phyloP scores from a whole-genome alignment of 1,140 invertebrate genomes.

The Zaprionus tsacasi region DNA sequence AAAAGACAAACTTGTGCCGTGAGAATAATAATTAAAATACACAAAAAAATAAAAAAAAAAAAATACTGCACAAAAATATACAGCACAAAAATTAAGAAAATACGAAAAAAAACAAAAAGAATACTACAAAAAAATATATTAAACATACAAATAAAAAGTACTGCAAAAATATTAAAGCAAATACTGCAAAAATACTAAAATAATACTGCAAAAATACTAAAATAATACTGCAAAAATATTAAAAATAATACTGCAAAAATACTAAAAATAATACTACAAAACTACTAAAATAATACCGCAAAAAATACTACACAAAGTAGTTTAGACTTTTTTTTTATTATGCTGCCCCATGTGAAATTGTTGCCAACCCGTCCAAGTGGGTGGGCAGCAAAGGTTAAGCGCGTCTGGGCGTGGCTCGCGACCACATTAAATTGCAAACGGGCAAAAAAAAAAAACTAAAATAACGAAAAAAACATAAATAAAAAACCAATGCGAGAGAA shows the following conservation, averaged over 20 bases:
- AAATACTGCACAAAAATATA: neutral
- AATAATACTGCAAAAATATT: conserved; percentile 63
- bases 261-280: neutral
- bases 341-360: conserved; percentile 62
- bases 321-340: conserved; percentile 12
- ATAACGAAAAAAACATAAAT: conserved; percentile 9
- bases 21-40: conserved; percentile 73
- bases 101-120: conserved; percentile 46
- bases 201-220: conserved; percentile 19
- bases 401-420: conserved; percentile 35
- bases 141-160: too few species aligned
- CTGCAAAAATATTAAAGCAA: too few species aligned
- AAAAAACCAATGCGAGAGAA: neutral
- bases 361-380: conserved; percentile 33
- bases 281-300: neutral
- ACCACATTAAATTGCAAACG: conserved; percentile 25
- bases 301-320: conserved; percentile 22
- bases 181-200: too few species aligned
- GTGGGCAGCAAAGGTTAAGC: conserved; percentile 41
- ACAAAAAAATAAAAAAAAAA: neutral
- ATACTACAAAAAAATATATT: conserved; percentile 68
- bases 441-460: neutral
- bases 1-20: conserved; percentile 55
- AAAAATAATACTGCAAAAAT: conserved; percentile 60
- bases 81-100: too few species aligned